Conservation (phyloP, 2,888 invertebrate species). For the Polydrusus pterygomalis region DNA sequence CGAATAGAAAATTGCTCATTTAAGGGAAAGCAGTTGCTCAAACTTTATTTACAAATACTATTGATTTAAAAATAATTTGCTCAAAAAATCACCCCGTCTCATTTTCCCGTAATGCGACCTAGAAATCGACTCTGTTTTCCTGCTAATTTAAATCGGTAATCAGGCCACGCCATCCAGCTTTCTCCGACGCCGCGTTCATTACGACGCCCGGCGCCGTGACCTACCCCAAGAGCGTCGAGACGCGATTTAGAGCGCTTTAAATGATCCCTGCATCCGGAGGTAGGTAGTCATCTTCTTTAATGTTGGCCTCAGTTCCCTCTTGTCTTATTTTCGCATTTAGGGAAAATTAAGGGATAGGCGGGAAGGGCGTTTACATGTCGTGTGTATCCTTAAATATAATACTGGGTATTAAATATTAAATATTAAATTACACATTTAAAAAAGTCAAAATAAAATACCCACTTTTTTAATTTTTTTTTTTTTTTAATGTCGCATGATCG, state of each 20-base stretch:
- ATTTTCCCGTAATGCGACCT: conserved; percentile 11
- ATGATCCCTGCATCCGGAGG: conserved; percentile 31
- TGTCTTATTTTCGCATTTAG: conserved; percentile 36
- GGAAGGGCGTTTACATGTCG: neutral
- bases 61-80: no score
- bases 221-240: conserved; percentile 38
- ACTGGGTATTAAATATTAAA: no score
- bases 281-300: conserved; percentile 35
- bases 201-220: conserved; percentile 39
- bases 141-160: conserved; percentile 46
- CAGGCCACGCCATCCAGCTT: conserved; percentile 35
- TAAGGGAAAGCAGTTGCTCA: no score
- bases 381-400: neutral
- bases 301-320: conserved; percentile 31
- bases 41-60: no score
- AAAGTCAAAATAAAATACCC: no score
- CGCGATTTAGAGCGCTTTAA: conserved; percentile 39
- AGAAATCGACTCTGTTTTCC: conserved; percentile 28
- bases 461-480: no score
- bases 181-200: conserved; percentile 36
- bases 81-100: neutral
- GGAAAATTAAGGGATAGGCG: neutral
- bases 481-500: no score
- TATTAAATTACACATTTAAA: no score
- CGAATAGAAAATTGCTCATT: no score